A percentile compares a stretch with the other conserved stretches of the same genome.
phyloP scores from a whole-genome alignment of 2,113 vertebrate genomes.

The Casuarius casuarius region DNA sequence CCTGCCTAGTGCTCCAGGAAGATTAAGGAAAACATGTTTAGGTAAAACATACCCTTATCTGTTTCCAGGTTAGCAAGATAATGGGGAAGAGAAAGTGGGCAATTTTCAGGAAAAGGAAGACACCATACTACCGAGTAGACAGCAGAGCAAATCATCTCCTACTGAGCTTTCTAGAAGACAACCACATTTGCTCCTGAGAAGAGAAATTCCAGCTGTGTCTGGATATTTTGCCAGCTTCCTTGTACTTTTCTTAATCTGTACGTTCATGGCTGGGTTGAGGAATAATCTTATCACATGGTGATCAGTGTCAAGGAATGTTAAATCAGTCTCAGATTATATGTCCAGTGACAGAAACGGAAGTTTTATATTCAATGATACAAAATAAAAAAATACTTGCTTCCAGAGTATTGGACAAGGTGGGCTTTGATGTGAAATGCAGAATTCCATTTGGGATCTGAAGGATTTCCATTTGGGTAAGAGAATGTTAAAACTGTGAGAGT shows the following conservation, averaged over 20 bases:
- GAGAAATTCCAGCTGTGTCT: neutral
- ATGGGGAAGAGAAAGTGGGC: neutral
- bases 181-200: neutral
- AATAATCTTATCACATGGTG: neutral
- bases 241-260: neutral
- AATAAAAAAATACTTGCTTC: neutral
- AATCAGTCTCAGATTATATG: neutral
- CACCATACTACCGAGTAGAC: accelerated
- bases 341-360: neutral
- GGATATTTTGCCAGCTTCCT: neutral
- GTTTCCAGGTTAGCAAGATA: neutral
- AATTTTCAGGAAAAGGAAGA: neutral
- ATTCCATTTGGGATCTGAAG: neutral
- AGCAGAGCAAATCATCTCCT: neutral
- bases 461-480: neutral
- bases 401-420: neutral
- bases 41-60: neutral
- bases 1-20: neutral
- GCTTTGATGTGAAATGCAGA: neutral
- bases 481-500: neutral
- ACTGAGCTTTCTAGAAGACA: neutral
- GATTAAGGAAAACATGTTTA: neutral
- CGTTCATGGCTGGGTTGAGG: neutral
- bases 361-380: neutral
- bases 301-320: neutral